Percentiles rank a stretch among this genome's conserved stretches.
phyloP scores from a whole-genome alignment of 2,797 vertebrate genomes.

The Zalophus californianus region DNA sequence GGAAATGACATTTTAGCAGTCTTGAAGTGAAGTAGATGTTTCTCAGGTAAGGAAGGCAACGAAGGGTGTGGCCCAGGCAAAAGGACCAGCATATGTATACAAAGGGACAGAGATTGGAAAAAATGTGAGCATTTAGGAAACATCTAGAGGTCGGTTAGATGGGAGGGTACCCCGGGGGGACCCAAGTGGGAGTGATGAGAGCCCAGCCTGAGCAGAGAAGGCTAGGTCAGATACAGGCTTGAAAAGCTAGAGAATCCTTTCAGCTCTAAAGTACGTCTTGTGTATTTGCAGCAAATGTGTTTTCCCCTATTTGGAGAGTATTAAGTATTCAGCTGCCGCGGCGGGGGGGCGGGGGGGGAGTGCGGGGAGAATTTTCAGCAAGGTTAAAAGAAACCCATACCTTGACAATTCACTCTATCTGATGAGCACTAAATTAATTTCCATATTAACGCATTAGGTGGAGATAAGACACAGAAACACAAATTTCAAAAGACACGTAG shows the following conservation, averaged over 20 bases:
- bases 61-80: not conserved
- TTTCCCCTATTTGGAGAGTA: conserved; percentile 56
- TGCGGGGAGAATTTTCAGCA: not conserved
- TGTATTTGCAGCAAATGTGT: conserved; percentile 34
- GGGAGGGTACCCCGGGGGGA: not conserved
- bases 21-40: not conserved
- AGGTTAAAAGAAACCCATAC: conserved; percentile 60
- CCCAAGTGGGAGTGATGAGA: not conserved
- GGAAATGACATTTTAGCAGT: not conserved
- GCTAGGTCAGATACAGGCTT: not conserved
- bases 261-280: not conserved
- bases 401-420: conserved; percentile 77
- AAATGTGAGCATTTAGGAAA: not conserved
- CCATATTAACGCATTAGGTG: conserved; percentile 61
- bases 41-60: not conserved
- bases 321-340: conserved; percentile 60
- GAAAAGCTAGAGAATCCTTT: not conserved
- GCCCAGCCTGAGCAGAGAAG: not conserved
- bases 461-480: conserved; percentile 72
- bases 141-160: not conserved
- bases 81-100: not conserved
- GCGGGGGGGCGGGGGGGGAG: not conserved
- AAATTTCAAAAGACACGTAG: conserved; percentile 31
- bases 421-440: conserved; percentile 81
- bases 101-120: not conserved